A percentile compares a stretch with the other conserved stretches of the same genome.
Evolutionary conservation across 2,888 invertebrate genomes (phyloP).

Genomic region (Tricholauxania praeusta): DNA sequence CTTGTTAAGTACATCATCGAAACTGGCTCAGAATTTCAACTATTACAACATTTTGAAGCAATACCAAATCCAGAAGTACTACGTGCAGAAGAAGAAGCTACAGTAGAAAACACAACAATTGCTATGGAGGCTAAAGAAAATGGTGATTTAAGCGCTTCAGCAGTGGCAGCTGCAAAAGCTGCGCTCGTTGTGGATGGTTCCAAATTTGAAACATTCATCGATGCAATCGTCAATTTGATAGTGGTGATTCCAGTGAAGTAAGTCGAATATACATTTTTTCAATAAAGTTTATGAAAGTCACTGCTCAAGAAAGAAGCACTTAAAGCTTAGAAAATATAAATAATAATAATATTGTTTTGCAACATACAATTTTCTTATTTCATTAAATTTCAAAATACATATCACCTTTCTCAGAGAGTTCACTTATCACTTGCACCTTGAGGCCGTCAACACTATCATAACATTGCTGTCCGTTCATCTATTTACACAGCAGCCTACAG

Average conservation of each 20-base stretch:
- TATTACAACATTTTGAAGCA: slow-evolving; percentile 84
- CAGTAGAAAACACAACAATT: slow-evolving; percentile 52
- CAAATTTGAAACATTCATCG: slow-evolving; percentile 67
- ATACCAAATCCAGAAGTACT: slow-evolving; percentile 65
- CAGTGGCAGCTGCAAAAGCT: slow-evolving; percentile 43
- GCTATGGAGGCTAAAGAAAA: slow-evolving; percentile 58
- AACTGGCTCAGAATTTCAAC: slow-evolving; percentile 88
- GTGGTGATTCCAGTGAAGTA: slow-evolving; percentile 68
- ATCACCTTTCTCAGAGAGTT: slow-evolving; percentile 73
- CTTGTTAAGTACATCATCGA: slow-evolving; percentile 91
- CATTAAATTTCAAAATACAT: slow-evolving; percentile 1
- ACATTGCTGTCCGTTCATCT: slow-evolving; percentile 91
- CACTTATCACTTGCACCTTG: slow-evolving; percentile 87
- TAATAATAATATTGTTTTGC: slow-evolving; percentile 42
- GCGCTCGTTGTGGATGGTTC: slow-evolving; percentile 63
- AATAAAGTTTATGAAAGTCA: not conserved
- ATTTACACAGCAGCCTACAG: slow-evolving; percentile 78
- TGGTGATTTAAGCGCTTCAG: slow-evolving; percentile 40
- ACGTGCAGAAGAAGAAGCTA: slow-evolving; percentile 51
- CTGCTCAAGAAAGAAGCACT: too few relatives aligned
- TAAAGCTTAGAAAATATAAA: slow-evolving; percentile 2
- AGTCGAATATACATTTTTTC: slow-evolving; percentile 35
- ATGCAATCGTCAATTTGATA: slow-evolving; percentile 67
- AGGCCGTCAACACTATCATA: slow-evolving; percentile 87
- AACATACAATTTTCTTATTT: not conserved